Conservation (phyloP, 2,113 vertebrate genomes). For the Speoplatyrhinus poulsoni region DNA sequence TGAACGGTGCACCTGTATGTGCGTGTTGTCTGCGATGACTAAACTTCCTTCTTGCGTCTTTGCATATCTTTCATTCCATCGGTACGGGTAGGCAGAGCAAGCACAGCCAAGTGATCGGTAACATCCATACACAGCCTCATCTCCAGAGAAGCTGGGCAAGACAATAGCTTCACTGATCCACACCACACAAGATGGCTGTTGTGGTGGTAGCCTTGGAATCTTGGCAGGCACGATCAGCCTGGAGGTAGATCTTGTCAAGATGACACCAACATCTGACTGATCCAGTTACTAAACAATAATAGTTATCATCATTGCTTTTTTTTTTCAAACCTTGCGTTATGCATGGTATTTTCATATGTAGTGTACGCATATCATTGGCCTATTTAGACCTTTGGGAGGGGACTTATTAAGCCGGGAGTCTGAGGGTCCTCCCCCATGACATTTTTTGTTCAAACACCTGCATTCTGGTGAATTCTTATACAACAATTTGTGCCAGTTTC, state of each 20-base stretch:
- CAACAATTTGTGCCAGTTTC: too few species aligned
- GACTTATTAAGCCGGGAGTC: too few species aligned
- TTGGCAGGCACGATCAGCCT: slow-evolving; percentile 36
- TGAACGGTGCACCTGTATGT: not conserved
- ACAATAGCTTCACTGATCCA: slow-evolving; percentile 58
- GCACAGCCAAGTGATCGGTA: slow-evolving; percentile 17
- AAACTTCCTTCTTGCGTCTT: slow-evolving; percentile 31
- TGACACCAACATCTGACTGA: slow-evolving; percentile 37
- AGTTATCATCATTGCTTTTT: too few species aligned
- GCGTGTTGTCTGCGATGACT: not conserved
- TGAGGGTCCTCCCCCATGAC: too few species aligned
- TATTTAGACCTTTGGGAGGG: too few species aligned
- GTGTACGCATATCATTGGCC: too few species aligned
- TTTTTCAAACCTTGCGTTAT: too few species aligned
- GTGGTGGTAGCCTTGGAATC: slow-evolving; percentile 33
- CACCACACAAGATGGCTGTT: slow-evolving; percentile 37
- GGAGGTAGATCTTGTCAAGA: slow-evolving; percentile 39
- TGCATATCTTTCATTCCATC: slow-evolving; percentile 51
- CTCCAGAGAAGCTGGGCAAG: slow-evolving; percentile 9
- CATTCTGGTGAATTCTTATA: too few species aligned
- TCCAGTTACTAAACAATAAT: slow-evolving; percentile 26
- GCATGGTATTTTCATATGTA: too few species aligned
- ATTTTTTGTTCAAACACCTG: too few species aligned
- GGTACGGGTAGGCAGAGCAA: not conserved
- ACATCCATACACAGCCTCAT: slow-evolving; percentile 7